phyloP scores from a whole-genome alignment of 2,113 vertebrate species.

The Taurulus bubalis region DNA sequence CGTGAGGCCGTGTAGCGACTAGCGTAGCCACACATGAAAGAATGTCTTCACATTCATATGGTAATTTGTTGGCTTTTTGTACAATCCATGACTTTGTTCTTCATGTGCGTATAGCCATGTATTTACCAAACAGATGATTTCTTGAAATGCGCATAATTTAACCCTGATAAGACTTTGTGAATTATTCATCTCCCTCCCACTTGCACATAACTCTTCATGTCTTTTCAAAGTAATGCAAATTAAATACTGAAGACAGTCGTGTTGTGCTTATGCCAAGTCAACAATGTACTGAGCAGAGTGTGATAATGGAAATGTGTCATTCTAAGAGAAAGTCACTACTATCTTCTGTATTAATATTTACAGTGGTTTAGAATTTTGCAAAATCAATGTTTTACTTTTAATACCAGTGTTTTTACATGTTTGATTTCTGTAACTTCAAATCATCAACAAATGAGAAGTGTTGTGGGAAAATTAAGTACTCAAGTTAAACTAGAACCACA shows the following conservation, averaged over 20 bases:
- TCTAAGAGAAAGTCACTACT: background rate
- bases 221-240: constrained; percentile 61
- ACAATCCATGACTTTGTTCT: constrained; percentile 73
- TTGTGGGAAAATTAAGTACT: constrained; percentile 30
- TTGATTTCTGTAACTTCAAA: background rate
- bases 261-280: constrained; percentile 50
- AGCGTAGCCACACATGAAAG: constrained; percentile 52
- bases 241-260: constrained; percentile 61
- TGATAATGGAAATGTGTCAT: constrained; percentile 5
- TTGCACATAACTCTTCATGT: constrained; percentile 72
- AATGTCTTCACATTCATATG: constrained; percentile 68
- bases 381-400: background rate
- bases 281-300: constrained; percentile 17
- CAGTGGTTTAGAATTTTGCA: background rate
- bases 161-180: constrained; percentile 70
- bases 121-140: constrained; percentile 55
- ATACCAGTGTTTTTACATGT: background rate
- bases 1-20: constrained; percentile 13
- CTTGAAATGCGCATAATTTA: constrained; percentile 77
- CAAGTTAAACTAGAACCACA: constrained; percentile 11
- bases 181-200: constrained; percentile 81
- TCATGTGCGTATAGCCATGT: constrained; percentile 49
- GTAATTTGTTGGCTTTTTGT: constrained; percentile 66
- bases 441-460: background rate
- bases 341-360: background rate